Percentiles rank a stretch among this genome's conserved stretches.
These are phyloP conservation scores for Scaptomyza hsui DNA, from an alignment of 1,140 invertebrate genomes.

Conservation along the genomic window DNA sequence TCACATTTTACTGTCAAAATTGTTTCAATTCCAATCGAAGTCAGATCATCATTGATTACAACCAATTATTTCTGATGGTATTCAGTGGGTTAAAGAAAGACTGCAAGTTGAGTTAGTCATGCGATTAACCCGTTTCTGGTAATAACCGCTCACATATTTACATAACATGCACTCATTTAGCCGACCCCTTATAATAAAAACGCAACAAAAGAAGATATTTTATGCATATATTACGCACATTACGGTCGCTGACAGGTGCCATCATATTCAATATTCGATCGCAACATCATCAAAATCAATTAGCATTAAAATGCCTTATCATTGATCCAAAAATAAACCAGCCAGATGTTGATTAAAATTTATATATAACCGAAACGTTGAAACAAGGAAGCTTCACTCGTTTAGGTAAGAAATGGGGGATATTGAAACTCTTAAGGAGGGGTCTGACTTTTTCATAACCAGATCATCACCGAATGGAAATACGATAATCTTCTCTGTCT, in stretches of 20 bases:
- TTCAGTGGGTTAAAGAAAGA: neutral
- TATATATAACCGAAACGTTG: slow-evolving; percentile 26
- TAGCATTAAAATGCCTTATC: slow-evolving; percentile 55
- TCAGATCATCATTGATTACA: too few species aligned
- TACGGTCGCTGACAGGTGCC: slow-evolving; percentile 67
- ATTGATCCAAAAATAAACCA: slow-evolving; percentile 56
- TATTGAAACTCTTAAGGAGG: neutral
- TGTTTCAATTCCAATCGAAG: too few species aligned
- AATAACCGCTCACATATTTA: slow-evolving; percentile 44
- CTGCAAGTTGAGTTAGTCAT: slow-evolving; percentile 48
- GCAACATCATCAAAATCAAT: slow-evolving; percentile 62
- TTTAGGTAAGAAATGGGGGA: slow-evolving; percentile 46
- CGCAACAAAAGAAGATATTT: slow-evolving; percentile 19
- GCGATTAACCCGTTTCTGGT: slow-evolving; percentile 30
- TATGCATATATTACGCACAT: slow-evolving; percentile 46
- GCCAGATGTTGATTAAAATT: slow-evolving; percentile 43
- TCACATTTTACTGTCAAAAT: too few species aligned
- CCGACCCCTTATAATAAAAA: slow-evolving; percentile 21
- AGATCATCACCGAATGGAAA: slow-evolving; percentile 59
- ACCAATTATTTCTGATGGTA: neutral
- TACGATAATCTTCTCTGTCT: slow-evolving; percentile 46
- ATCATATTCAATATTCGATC: slow-evolving; percentile 59
- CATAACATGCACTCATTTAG: slow-evolving; percentile 52
- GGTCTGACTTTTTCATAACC: neutral
- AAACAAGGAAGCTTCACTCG: slow-evolving; percentile 40